These are phyloP conservation scores for Ammodytes marinus DNA, from an alignment of 2,113 vertebrate genomes.

Conservation along the genomic window DNA sequence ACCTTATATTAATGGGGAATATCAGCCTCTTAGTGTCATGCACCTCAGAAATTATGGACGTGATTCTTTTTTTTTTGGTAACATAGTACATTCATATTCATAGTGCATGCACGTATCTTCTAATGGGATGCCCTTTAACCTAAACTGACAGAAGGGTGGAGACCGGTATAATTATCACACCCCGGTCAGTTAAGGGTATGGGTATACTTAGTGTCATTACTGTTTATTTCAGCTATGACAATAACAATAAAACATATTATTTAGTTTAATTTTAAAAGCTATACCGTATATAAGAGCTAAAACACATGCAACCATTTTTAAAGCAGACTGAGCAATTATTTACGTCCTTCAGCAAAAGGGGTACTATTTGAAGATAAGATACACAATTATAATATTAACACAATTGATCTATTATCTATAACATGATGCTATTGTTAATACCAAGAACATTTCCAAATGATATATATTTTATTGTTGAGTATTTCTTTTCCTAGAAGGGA, in stretches of 20 bases:
- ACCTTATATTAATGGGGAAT: not conserved
- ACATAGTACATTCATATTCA: not conserved
- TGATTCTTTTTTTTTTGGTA: not conserved
- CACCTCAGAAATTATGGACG: not conserved
- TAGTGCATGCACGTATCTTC: no score
- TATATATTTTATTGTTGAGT: not conserved
- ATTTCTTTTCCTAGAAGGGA: slow-evolving; percentile 10
- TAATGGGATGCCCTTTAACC: not conserved
- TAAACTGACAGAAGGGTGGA: not conserved
- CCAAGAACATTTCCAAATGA: slow-evolving; percentile 2
- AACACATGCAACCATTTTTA: not conserved
- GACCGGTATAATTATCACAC: no score
- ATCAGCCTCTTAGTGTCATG: not conserved
- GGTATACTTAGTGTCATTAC: not conserved
- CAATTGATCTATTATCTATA: slow-evolving; percentile 16
- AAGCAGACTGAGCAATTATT: not conserved
- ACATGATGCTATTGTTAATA: not conserved
- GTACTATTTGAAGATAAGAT: not conserved
- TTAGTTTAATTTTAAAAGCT: not conserved
- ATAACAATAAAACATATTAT: not conserved
- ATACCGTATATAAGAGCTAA: not conserved
- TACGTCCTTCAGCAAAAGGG: not conserved
- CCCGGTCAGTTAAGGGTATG: no score
- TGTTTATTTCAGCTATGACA: no score
- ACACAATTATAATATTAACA: not conserved